phyloP scores from a whole-genome alignment of 1,140 invertebrate genomes.

The Lepidurus apus region DNA sequence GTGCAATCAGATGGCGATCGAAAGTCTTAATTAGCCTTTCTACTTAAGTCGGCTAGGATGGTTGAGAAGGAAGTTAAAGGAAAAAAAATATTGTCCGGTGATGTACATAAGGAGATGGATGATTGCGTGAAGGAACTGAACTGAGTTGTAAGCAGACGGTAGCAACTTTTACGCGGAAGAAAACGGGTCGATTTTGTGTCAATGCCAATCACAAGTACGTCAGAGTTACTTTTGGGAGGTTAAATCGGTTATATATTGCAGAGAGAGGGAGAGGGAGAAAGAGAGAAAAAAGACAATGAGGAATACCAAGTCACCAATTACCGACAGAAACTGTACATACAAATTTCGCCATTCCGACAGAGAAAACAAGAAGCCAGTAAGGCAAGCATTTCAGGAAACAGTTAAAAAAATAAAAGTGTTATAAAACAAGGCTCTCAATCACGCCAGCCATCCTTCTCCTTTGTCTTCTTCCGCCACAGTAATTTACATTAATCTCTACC shows the following conservation, averaged over 20 bases:
- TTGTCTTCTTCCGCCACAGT: constrained; percentile 18
- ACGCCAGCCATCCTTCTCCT: constrained; percentile 17
- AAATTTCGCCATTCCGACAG: background rate
- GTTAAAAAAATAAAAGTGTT: background rate
- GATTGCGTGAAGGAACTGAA: background rate
- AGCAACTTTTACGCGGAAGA: constrained; percentile 5
- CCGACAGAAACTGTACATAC: background rate
- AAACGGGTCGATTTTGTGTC: constrained; percentile 15
- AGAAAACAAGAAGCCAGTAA: background rate
- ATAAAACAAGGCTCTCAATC: background rate
- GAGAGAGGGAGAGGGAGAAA: background rate
- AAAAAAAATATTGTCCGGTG: background rate
- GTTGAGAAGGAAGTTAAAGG: background rate
- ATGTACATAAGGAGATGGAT: constrained; percentile 22
- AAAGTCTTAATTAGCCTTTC: constrained; percentile 8
- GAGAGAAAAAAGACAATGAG: background rate
- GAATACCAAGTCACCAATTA: background rate
- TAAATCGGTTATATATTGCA: constrained; percentile 6
- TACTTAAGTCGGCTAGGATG: background rate
- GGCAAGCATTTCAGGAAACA: constrained; percentile 4
- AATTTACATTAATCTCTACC: background rate
- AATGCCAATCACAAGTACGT: background rate
- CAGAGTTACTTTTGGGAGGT: background rate
- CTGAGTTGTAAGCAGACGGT: background rate
- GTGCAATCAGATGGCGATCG: background rate